phyloP scores from a whole-genome alignment of 2,888 invertebrate genomes.

The Eupithecia subfuscata region DNA sequence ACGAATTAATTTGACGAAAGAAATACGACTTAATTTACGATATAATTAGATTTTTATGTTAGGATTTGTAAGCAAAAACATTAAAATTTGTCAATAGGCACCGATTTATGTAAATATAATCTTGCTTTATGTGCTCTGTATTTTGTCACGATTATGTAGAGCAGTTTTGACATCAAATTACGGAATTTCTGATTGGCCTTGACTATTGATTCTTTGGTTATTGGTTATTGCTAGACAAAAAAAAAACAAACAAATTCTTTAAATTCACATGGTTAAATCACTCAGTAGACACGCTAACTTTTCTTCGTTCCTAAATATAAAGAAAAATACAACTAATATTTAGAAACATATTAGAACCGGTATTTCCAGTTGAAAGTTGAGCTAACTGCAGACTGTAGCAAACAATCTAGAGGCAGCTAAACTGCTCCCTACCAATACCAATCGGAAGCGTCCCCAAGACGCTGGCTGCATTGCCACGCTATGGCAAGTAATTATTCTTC shows the following conservation, averaged over 20 bases:
- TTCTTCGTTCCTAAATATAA: too few species aligned
- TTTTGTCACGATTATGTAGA: constrained; percentile 1
- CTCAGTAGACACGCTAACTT: background rate
- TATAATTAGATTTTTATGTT: background rate
- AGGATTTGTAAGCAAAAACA: background rate
- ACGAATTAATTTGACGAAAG: too few species aligned
- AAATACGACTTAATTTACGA: too few species aligned
- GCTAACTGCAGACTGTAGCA: too few species aligned
- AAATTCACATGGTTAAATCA: background rate
- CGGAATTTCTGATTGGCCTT: constrained; percentile 3
- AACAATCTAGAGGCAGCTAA: too few species aligned
- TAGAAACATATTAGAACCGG: too few species aligned
- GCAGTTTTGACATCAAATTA: constrained; percentile 10
- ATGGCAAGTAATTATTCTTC: too few species aligned
- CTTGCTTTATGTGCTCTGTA: background rate
- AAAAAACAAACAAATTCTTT: background rate
- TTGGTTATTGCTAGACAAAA: background rate
- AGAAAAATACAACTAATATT: too few species aligned
- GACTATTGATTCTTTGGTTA: background rate
- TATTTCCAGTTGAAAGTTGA: too few species aligned
- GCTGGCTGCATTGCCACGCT: too few species aligned
- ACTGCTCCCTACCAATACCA: too few species aligned
- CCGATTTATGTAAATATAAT: background rate
- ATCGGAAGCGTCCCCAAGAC: too few species aligned
- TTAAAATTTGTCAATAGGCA: background rate